Evolutionary conservation across 2,888 invertebrate species (phyloP), one percentile per base, ranked within the genome.

Genomic region (Euplagia quadripunctaria): DNA sequence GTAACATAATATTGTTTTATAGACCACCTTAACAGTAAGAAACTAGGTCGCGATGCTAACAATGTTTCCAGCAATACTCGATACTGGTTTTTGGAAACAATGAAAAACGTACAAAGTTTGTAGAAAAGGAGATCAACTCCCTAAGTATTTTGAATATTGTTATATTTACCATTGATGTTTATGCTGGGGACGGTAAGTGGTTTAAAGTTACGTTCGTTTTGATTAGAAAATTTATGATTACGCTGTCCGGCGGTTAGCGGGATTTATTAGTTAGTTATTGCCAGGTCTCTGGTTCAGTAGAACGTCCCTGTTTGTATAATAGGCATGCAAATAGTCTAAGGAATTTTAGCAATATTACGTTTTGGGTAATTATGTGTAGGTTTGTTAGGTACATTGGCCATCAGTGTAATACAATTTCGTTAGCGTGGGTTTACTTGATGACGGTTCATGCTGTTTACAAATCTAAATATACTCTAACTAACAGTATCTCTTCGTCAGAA

Each of bases 41-140:
- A 58, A 11, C 20, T 58, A 58, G 58, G 58, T 41, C 17, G 16
- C 42, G 14, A 42, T 2, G 16, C 12, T 66, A 66, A 31, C 2
- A 31, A 46, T 20, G 31, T 46, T 66, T 66, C 20, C n/a, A n/a
- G 52, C 64, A 67, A 72, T 73, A 41, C 68, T 70, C 61, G 41
- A 65, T 67, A 65, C 41, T 64, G 55, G 3, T 46, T 46, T 31
- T 46, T 46, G 4, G 6, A 3, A 46, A 9, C 64, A 68, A 70
- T 64, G n/a, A 72, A 43, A 75, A 73, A 79, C 73, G 75, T 79
- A 79, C 79, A 79, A 76, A 79, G 64, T 75, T 71, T 75, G 65
- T 73, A 68, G 43, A 16, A 16, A 72, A 71, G 55, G 65, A 20
- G 43, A 70, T 46, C 65, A 75, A 77, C n/a, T 74, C 9, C 70